A percentile compares a stretch with the other conserved stretches of the same genome.
Evolutionary conservation across 2,113 vertebrate species (phyloP).

Genomic region (Myodes glareolus): DNA sequence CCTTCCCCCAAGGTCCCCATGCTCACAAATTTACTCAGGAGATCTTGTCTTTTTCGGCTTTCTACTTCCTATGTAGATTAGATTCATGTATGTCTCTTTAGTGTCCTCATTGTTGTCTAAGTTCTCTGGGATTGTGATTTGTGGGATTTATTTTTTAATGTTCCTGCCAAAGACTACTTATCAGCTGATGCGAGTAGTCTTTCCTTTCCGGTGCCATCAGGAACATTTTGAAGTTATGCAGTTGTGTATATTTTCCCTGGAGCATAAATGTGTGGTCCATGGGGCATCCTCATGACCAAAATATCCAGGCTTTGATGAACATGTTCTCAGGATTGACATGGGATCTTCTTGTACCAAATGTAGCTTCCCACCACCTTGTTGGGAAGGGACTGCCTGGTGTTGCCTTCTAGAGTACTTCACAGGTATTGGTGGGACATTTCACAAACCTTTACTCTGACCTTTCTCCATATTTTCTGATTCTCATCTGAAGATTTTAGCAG

Average conservation of each 20-base stretch:
- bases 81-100: too few species aligned
- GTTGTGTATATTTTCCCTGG: background rate
- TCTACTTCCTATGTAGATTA: too few species aligned
- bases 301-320: background rate
- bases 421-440: background rate
- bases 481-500: background rate
- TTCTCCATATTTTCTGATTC: background rate
- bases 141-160: background rate
- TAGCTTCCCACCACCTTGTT: background rate
- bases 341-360: background rate
- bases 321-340: background rate
- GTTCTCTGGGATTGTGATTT: too few species aligned
- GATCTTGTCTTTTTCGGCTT: too few species aligned
- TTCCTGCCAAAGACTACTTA: background rate
- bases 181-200: background rate
- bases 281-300: background rate
- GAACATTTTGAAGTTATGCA: constrained; percentile 30
- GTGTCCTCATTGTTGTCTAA: too few species aligned
- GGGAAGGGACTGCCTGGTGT: background rate
- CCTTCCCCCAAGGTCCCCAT: too few species aligned
- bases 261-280: constrained; percentile 12
- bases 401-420: constrained; percentile 29
- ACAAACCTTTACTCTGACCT: background rate
- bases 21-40: too few species aligned
- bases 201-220: background rate